Base-by-base conservation (phyloP, 2,888 invertebrate genomes). In the Uropetala carovei region DNA sequence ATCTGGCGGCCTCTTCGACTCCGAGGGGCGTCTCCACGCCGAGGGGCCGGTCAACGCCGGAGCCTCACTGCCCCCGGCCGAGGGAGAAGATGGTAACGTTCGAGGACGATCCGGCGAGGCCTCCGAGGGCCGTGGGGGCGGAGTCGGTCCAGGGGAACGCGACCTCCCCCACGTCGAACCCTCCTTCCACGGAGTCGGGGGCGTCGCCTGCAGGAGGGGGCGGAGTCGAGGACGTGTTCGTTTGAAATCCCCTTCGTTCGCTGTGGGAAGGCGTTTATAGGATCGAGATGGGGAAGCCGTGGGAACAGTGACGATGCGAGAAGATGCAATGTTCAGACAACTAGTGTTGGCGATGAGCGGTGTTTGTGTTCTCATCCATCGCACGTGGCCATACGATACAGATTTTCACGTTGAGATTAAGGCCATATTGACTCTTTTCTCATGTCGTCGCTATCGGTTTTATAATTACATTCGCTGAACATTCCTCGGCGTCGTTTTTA, bases 11-110 rank as follows among this genome's bases (percentile, higher is more conserved):
- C 94, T 10, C 93, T 94, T 1, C 64, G 22, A 75, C 92, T 18
- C 64, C 92, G 30, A 92, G 82, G 84, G 60, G 43, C 56, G 82
- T 58, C 93, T 18, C 93, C 94, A 92, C 93, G 93, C n/a, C 27
- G 93, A 83, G 91, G 93, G 56, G 64, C 94, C 93, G 94, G 94
- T 84, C 92, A 85, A 91, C 94, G 94, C 94, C 94, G 84, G 94
- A 94, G 93, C 89, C 82, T 68, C 81, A 93, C 92, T 94, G 95
- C 8, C 94, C 95, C 4, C 96, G 96, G 93, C 96, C 96, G 92
- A 96, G 97, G 91, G 97, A 97, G 94, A 97, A 97, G 94, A 97
- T 97, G 97, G 97, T 98, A 75, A 98, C 97, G 8, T 98, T 98
- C 94, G 97, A 97, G 94, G 98, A 98, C 94, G 97, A 97, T 95